Percentiles rank a stretch among this genome's conserved stretches.
Conservation (phyloP, 2,797 vertebrate genomes). For the Siniperca scherzeri region DNA sequence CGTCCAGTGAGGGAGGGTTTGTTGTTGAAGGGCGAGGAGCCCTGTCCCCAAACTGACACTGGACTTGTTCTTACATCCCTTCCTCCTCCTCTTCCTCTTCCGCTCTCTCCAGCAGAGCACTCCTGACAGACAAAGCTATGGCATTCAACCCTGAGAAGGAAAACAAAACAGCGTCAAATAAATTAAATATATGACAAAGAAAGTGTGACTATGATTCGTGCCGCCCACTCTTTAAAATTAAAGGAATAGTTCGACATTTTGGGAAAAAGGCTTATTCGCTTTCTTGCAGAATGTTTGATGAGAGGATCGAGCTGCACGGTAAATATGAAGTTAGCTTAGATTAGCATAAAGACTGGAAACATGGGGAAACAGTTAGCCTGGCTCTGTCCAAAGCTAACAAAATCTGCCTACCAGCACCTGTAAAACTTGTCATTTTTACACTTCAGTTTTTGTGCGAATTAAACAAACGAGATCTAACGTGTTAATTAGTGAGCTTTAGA, state of each 20-base stretch:
- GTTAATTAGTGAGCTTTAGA: neutral
- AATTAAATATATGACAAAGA: neutral
- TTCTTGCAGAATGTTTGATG: neutral
- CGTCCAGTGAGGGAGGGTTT: constrained; percentile 69
- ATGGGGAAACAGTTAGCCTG: neutral
- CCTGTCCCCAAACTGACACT: constrained; percentile 60
- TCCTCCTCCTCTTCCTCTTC: constrained; percentile 64
- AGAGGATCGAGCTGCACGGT: neutral
- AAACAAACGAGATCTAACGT: too few relatives aligned
- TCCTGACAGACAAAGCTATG: constrained; percentile 71
- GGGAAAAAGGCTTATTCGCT: neutral
- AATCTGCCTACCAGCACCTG: too few relatives aligned
- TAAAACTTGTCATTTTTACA: too few relatives aligned
- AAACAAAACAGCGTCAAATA: constrained; percentile 2
- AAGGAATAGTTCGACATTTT: neutral
- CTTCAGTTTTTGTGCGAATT: too few relatives aligned
- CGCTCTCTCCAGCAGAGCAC: constrained; percentile 74
- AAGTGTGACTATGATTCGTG: neutral
- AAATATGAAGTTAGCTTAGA: neutral
- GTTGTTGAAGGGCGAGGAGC: constrained; percentile 52
- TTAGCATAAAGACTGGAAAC: neutral
- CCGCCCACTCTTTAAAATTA: neutral
- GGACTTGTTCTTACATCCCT: constrained; percentile 65
- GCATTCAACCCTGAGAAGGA: constrained; percentile 65
- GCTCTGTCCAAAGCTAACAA: too few relatives aligned